Base-by-base conservation (phyloP, 1,140 invertebrate species). In the Polypedilum vanderplanki region DNA sequence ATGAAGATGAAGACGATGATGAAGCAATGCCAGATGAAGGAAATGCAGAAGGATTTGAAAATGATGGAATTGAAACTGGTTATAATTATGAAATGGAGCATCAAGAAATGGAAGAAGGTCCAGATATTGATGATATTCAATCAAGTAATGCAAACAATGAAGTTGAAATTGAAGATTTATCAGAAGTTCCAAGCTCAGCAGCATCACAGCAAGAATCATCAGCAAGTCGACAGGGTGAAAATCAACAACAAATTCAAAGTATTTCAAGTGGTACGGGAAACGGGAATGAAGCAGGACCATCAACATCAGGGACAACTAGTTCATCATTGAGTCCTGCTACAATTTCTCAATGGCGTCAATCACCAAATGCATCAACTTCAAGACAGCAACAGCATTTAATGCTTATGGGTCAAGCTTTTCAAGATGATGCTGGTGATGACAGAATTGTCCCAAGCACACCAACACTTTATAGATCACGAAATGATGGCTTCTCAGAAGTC, bases 381-480 rank as follows among this genome's bases (percentile, higher is more conserved):
- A 33, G 78, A 1, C 76, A 78, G 67, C 76, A 77, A 20, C 65
- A 70, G 75, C 77, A 67, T 74, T 67, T 57, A 7, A 77, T 76
- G 65, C 46, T 74, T 10, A 74, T 77, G n/a, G 18, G 41, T 40
- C 41, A 33, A 65, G 73, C 75, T 20, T 46, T 74, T 10, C 77
- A 75, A 33, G 89, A 90, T 78, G 92, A 94, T 78, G 89, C 89
- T 22, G 90, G 89, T 4, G 94, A 95, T 81, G 94, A 96, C 80
- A 91, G 92, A 74, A 95, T 95, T 77, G 94, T 97, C 12, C 94
- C 94, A 5, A 94, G 93, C 75, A 96, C 94, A 1, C 94, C 94
- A 0, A 96, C 93, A 0, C 82, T 96, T 1, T 93, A 91, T 79
- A 89, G 93, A 40, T 92, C 93, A 4, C 85, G 93, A 75, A 86